These are phyloP conservation scores for Thymelicus acteon DNA, from an alignment of 2,888 invertebrate species.

Conservation along the genomic window DNA sequence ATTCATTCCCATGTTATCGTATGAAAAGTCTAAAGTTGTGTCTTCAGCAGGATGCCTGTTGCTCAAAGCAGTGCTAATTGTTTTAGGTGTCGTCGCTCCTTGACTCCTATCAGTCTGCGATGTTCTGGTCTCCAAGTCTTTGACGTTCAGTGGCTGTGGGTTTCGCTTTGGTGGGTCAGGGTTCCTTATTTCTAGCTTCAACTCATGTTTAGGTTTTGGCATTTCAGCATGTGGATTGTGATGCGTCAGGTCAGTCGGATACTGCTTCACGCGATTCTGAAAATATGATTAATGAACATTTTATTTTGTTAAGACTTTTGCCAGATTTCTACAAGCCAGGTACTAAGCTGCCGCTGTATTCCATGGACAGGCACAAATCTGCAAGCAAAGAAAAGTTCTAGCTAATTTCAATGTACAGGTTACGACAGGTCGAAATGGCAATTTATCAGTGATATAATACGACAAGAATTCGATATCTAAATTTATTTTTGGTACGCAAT, in stretches of 20 bases:
- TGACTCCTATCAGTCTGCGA: conserved; percentile 78
- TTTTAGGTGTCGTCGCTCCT: conserved; percentile 86
- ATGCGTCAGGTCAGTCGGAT: conserved; percentile 72
- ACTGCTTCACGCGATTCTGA: conserved; percentile 78
- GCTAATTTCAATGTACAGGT: conserved; percentile 12
- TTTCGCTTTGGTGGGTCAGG: conserved; percentile 69
- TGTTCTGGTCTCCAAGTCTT: conserved; percentile 70
- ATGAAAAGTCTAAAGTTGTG: conserved; percentile 90
- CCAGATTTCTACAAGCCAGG: conserved; percentile 12
- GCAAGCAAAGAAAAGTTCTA: conserved; percentile 34
- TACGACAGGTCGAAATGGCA: no score
- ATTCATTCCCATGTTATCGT: conserved; percentile 91
- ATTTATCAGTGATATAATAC: no score
- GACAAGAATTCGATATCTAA: no score
- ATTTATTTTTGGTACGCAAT: no score
- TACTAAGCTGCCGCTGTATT: conserved; percentile 26
- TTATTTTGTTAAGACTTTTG: neutral
- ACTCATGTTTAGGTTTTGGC: conserved; percentile 71
- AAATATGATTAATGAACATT: conserved; percentile 39
- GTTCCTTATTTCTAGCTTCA: conserved; percentile 74
- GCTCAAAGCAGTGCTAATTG: conserved; percentile 89
- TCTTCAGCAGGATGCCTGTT: conserved; percentile 91
- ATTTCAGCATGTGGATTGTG: conserved; percentile 79
- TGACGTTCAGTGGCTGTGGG: conserved; percentile 67
- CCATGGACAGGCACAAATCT: conserved; percentile 37